These are phyloP conservation scores for Cosmia trapezina DNA, from an alignment of 2,888 invertebrate species.

Conservation along the genomic window DNA sequence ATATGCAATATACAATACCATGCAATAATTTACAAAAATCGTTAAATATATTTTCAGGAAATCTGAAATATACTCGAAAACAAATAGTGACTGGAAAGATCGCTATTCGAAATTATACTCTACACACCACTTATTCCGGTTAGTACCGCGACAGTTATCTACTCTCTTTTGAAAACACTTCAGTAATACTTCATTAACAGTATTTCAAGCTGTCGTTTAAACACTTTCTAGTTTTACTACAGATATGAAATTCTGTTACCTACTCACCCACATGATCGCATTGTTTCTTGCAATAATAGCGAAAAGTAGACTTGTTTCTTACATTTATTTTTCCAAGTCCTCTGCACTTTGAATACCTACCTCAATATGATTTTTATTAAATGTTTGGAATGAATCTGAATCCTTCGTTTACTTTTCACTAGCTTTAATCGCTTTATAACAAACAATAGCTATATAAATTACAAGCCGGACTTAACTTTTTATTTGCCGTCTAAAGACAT, in stretches of 20 bases:
- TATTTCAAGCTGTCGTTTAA: slow-evolving; percentile 14
- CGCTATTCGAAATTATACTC: slow-evolving; percentile 84
- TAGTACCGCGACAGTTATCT: slow-evolving; percentile 65
- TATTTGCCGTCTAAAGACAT: not conserved
- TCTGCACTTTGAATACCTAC: not conserved
- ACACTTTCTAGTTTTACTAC: slow-evolving; percentile 49
- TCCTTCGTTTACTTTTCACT: not conserved
- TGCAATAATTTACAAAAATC: slow-evolving; percentile 16
- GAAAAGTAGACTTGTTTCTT: slow-evolving; percentile 5
- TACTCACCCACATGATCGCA: slow-evolving; percentile 6
- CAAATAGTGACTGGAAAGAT: slow-evolving; percentile 80
- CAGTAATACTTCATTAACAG: slow-evolving; percentile 35
- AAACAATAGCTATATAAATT: not conserved
- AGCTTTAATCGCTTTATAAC: not conserved
- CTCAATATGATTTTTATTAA: not conserved
- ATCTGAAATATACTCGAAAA: slow-evolving; percentile 70
- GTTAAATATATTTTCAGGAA: slow-evolving; percentile 72
- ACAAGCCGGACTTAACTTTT: not conserved
- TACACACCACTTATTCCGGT: slow-evolving; percentile 73
- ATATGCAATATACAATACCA: not conserved
- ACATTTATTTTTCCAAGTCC: not conserved
- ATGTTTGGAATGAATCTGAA: not conserved
- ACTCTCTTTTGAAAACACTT: slow-evolving; percentile 40
- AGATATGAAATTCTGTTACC: slow-evolving; percentile 14
- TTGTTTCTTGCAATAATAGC: slow-evolving; percentile 19